phyloP scores from a whole-genome alignment of 2,113 vertebrate genomes.

The Raja brachyura region DNA sequence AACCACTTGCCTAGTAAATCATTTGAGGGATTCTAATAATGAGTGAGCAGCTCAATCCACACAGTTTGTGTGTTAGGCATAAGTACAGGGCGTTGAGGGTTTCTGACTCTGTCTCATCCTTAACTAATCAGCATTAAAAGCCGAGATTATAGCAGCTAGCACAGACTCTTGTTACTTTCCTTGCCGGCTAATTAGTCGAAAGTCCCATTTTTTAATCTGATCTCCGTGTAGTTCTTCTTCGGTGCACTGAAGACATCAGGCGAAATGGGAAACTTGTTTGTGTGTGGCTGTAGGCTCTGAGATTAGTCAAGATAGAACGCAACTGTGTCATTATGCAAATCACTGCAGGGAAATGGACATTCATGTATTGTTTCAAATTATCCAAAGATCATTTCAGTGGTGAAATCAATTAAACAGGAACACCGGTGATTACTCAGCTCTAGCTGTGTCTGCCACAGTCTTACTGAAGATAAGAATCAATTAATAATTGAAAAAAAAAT shows the following conservation, averaged over 20 bases:
- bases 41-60: neutral
- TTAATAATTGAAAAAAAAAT: neutral
- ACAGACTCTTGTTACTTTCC: constrained; percentile 11
- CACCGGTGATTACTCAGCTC: neutral
- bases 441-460: neutral
- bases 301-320: neutral
- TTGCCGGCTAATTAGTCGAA: neutral
- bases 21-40: neutral
- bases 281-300: neutral
- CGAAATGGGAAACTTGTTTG: constrained; percentile 3
- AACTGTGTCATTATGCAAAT: constrained; percentile 19
- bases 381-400: too few relatives aligned
- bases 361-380: neutral
- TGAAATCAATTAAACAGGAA: neutral
- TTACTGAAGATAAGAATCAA: neutral
- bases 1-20: neutral
- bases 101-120: neutral
- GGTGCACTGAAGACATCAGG: neutral
- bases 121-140: neutral
- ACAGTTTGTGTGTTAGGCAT: neutral
- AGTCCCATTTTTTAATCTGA: neutral
- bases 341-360: neutral
- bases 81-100: neutral
- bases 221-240: neutral
- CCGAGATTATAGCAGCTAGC: neutral